These are phyloP conservation scores for Chondrilla cf. caribensis DNA, from an alignment of 37 sponge, comb jelly and placozoan species.

Conservation along the genomic window DNA sequence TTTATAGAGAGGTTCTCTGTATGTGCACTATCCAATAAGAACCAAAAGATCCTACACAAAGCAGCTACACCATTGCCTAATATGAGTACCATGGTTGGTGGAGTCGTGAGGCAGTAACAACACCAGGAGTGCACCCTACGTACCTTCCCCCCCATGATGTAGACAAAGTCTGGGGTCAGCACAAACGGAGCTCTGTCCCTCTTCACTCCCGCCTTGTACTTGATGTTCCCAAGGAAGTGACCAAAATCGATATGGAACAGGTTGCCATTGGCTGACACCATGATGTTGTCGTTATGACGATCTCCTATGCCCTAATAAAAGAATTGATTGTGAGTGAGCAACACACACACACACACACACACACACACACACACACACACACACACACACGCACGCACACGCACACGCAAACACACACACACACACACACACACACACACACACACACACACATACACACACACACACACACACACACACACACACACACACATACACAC, in stretches of 20 bases:
- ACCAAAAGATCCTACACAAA: too few relatives aligned
- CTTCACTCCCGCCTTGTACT: constrained; percentile 73
- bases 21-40: too few relatives aligned
- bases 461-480: constrained; percentile 4
- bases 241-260: constrained; percentile 99
- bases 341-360: not conserved
- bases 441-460: not conserved
- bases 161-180: constrained; percentile 93
- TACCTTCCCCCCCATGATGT: constrained; percentile 90
- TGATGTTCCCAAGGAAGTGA: constrained; percentile 94
- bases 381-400: not conserved
- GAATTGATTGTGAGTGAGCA: not conserved
- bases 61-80: too few relatives aligned
- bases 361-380: not conserved
- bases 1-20: too few relatives aligned
- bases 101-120: too few relatives aligned
- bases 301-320: constrained; percentile 82
- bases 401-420: constrained; percentile 4
- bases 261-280: constrained; percentile 87
- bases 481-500: constrained; percentile 54
- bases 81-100: too few relatives aligned
- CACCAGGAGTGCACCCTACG: too few relatives aligned
- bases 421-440: not conserved
- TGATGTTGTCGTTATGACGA: constrained; percentile 94
- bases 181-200: constrained; percentile 96